Base-by-base conservation (phyloP, 2,797 vertebrate species). In the Macrochelys suwanniensis region DNA sequence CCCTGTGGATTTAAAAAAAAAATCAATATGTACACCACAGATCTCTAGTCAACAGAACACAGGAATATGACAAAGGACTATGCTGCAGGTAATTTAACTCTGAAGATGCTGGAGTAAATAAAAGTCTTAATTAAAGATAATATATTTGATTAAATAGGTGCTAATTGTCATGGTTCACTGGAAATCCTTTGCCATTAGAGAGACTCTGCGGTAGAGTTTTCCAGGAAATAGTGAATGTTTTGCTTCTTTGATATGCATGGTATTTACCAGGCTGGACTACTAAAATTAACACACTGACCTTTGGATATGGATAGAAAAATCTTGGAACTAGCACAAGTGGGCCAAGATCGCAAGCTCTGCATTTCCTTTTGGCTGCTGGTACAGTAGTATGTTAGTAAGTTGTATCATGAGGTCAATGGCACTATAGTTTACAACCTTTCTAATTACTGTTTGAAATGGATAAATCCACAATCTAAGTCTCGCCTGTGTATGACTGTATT, bases 61-160 rank as follows among this genome's bases (percentile, higher is more conserved):
- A 45, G 11, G 7, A 50, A 56, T 25, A 23, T 79, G 23, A 21
- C 7, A 78, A 84, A 91, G 83, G 25, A 10, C 84, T 79, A 61
- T 87, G 68, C 1, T 10, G 61, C 2, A 1, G 28, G 33, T 13
- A 9, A 1, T 71, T 84, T 49, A 45, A 80, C 13, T 37, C 28
- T 13, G n/a, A 56, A 71, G 86, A 90, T 82, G 7, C 47, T 78
- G 5, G 4, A 61, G 21, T 85, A 65, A 92, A 54, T 16, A 54
- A 42, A 83, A 85, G 4, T 2, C 5, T 65, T 0, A 0, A 50
- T 87, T 5, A 11, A 1, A 0, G 6, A 42, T 79, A 74, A 68
- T 17, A 1, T 37, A 45, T 76, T 81, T 59, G 33, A 68, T 90
- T 59, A 28, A 88, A 71, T 3, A 79, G 25, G 4, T 59, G 37